Percentiles rank a stretch among this genome's conserved stretches.
Evolutionary conservation across 2,888 invertebrate species (phyloP).

Genomic region (Archips crataeganus): DNA sequence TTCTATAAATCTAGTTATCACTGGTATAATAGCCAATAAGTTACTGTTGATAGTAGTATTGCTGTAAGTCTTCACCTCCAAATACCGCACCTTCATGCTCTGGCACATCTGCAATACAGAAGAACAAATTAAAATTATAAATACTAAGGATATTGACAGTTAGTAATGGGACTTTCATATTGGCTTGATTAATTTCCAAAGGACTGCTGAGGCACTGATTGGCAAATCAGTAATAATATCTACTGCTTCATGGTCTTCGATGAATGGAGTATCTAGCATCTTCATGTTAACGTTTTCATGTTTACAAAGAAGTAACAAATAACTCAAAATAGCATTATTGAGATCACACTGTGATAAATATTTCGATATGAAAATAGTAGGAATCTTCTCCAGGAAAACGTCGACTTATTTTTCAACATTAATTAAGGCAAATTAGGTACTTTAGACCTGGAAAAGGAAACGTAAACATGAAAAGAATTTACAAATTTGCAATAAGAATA

Average conservation of each 20-base stretch:
- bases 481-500: background rate
- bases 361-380: background rate
- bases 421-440: background rate
- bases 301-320: background rate
- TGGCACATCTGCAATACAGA: slow-evolving; percentile 70
- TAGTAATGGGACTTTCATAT: background rate
- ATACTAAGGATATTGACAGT: too few relatives aligned
- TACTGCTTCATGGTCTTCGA: too few relatives aligned
- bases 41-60: slow-evolving; percentile 57
- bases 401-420: background rate
- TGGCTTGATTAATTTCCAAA: background rate
- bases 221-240: too few relatives aligned
- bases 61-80: slow-evolving; percentile 73
- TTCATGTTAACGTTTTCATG: too few relatives aligned
- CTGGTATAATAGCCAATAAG: slow-evolving; percentile 22
- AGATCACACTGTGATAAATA: background rate
- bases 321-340: background rate
- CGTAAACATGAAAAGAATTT: background rate
- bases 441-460: background rate
- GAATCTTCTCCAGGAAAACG: background rate
- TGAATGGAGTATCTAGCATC: too few relatives aligned
- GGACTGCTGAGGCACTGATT: too few relatives aligned
- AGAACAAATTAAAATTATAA: background rate
- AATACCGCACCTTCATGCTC: slow-evolving; percentile 60
- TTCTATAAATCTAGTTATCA: slow-evolving; percentile 27